These are phyloP conservation scores for Perognathus longimembris DNA, from an alignment of 2,113 vertebrate species.

Conservation along the genomic window DNA sequence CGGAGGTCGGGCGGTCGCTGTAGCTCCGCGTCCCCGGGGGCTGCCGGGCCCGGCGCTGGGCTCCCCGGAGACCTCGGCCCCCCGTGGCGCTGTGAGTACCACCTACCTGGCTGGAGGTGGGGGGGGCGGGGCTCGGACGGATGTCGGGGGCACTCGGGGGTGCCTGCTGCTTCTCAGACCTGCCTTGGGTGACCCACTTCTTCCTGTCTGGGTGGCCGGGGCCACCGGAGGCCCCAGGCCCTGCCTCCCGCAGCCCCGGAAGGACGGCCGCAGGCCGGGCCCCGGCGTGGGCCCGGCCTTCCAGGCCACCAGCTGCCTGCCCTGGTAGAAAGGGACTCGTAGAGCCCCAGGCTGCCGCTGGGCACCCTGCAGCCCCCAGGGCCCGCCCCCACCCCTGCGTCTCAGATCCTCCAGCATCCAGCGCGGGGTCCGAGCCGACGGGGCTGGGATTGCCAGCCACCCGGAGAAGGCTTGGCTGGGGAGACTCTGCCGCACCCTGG, in stretches of 20 bases:
- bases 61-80: not conserved
- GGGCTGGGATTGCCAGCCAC: not conserved
- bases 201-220: not conserved
- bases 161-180: not conserved
- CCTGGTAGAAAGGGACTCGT: not conserved
- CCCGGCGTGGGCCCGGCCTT: not conserved
- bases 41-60: not conserved
- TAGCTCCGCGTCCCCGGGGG: slow-evolving; percentile 22
- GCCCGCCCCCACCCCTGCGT: not conserved
- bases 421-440: not conserved
- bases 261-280: not conserved
- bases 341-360: not conserved
- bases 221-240: not conserved
- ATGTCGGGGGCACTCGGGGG: not conserved
- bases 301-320: not conserved
- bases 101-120: accelerated
- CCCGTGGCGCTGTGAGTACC: slow-evolving; percentile 65
- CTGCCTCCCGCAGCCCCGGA: not conserved
- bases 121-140: not conserved
- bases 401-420: not conserved
- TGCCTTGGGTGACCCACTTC: not conserved
- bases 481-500: not conserved
- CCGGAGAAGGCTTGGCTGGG: not conserved
- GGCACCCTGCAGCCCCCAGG: not conserved
- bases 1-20: not conserved